Base-by-base conservation (phyloP, 1,140 invertebrate species). In the Ceratina calcarata region DNA sequence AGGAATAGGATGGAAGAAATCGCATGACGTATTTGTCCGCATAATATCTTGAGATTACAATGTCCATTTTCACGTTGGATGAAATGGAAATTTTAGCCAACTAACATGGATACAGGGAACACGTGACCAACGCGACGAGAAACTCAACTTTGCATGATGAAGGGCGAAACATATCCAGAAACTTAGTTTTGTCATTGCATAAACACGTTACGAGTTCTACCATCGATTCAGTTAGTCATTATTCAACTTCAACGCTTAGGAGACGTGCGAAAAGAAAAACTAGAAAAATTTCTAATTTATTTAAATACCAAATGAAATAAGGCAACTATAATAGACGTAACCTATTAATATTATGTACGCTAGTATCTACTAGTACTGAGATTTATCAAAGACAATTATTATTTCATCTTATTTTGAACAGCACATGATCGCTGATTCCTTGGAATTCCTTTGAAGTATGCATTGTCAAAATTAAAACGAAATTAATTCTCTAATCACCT, bases 71-170 rank as follows among this genome's bases (percentile, higher is more conserved):
- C 67, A 58, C 57, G 66, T 45, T 64, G 37, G 45, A 69, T 45
- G 69, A 67, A 86, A 84, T 82, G 82, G 85, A 86, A 87, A 45
- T 45, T 89, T 81, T 85, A 83, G 69, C 27, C 32, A 45, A 45
- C 18, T 68, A 20, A 57, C 58, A 72, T 10, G 51, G 53, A 53
- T 60, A 13, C 71, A 37, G 71, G 71, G 57, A 67, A 73, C 64
- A 66, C 67, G 76, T 64, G 76, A 64, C 20, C 55, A 55, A 61
- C 55, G 27, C 55, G 55, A 61, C 55, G 27, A 65, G 18, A 27
- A 55, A 10, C 8, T 60, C 22, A 22, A 32, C 18, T 22, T 32
- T 10, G 22, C 32, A 27, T 57, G 24, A 32, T 15, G 58, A 37
- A 62, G n/a, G 22, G 10, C 15, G 18, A 7, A 67, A 45, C 10